Evolutionary conservation across 2,888 invertebrate species (phyloP), one percentile per base, ranked within the genome.

Genomic region (Drosophila mettleri): DNA sequence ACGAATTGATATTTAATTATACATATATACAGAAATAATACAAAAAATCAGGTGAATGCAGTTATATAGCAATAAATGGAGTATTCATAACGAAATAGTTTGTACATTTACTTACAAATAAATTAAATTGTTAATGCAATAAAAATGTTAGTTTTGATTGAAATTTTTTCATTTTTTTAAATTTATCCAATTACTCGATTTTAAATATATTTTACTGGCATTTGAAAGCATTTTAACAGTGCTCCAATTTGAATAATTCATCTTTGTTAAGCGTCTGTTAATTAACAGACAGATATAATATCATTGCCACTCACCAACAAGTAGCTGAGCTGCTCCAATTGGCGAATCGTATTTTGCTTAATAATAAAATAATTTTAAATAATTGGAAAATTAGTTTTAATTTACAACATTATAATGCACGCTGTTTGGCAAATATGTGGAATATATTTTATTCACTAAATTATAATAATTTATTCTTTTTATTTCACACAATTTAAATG

Each of bases 1-100:
- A 71, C 39, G 55, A 60, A 72, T 62, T 72, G 55, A 77, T 58
- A 72, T 58, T 51, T 61, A 49, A 43, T 18, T 31, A 46, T 45
- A 43, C 12, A 16, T n/a, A n/a, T n/a, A n/a, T n/a, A 29, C 20
- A 31, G 14, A 27, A 20, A 16, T 4, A 45, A 31, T 22, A 43
- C 33, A 22, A 49, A 33, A 53, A 58, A 66, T 39, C 54, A 58
- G 66, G 66, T 62, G 61, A 72, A 72, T 74, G 74, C 58, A 57
- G 66, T 60, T 72, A 71, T 45, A 46, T 77, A 77, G 78, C 41
- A 74, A 74, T 74, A 74, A 77, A 70, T 71, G 46, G 33, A 63
- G 48, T 59, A 59, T 48, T 48, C 16, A 24, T 45, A 18, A 48
- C 41, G 24, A 54, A 43, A 18, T 14, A 39, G 12, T 29, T 14